Evolutionary conservation across 2,888 invertebrate species (phyloP).

Genomic region (Coronaproctus castanopsis): DNA sequence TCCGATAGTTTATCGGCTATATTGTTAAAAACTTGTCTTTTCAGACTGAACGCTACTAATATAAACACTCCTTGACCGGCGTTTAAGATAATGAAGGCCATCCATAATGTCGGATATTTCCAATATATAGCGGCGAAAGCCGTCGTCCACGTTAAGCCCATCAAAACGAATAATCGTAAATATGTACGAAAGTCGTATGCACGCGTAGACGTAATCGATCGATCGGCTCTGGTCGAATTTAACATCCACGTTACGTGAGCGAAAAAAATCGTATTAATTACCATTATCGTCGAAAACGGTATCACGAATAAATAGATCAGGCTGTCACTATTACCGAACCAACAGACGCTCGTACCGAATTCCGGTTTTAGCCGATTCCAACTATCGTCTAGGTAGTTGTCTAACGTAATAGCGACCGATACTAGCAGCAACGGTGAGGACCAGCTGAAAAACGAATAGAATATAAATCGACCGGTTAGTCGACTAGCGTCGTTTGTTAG

Average conservation of each 20-base stretch:
- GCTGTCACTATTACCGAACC: background rate
- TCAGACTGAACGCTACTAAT: background rate
- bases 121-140: background rate
- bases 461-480: background rate
- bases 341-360: background rate
- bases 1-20: background rate
- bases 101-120: background rate
- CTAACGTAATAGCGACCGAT: background rate
- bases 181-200: background rate
- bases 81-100: background rate
- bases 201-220: background rate
- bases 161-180: background rate
- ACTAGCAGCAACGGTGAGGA: background rate
- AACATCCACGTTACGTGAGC: background rate
- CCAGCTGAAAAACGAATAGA: background rate
- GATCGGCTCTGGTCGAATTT: background rate
- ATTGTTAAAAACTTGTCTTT: background rate
- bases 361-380: background rate
- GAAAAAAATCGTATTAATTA: background rate
- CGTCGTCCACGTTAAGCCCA: background rate
- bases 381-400: background rate
- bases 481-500: background rate
- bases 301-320: background rate
- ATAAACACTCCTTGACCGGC: background rate
- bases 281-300: background rate